Evolutionary conservation across 2,113 vertebrate species (phyloP), one percentile per base, ranked within the genome.

Genomic region (Hyaena hyaena): DNA sequence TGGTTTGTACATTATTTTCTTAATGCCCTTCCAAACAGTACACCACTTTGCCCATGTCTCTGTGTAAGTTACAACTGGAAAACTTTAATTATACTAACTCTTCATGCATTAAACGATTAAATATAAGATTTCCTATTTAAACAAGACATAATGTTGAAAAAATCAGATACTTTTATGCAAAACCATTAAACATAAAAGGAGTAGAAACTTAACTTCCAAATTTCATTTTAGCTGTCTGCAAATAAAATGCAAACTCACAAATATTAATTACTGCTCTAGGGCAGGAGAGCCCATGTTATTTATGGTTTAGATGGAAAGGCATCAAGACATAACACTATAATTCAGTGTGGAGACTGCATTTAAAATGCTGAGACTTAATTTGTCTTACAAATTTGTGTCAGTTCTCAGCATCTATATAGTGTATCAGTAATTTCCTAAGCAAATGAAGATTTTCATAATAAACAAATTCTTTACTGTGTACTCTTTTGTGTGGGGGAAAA

Each of bases 161-260:
- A 96, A 73, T 63, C 86, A 79, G 24, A 23, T 77, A 86, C 31
- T 87, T 94, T 93, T n/a, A 87, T 43, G 79, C 19, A 69, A 97
- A 96, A 88, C 24, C 8, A 48, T 88, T 91, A 97, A 92, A 86
- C 21, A 85, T 48, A 58, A 74, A 69, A 76, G 31, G 7, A 53
- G 24, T 31, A 86, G 26, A 94, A 89, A 92, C 69, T 43, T 95
- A 88, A 95, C 19, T 87, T 97, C 76, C 14, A 82, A 90, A 90
- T 68, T 88, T 96, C 8, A 91, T 31, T 81, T 91, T 82, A 91
- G 33, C 31, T 95, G 19, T 77, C 66, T 90, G 24, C 10, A 95
- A 94, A 94, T 89, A 95, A 96, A 96, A 88, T 81, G 7, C 4
- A 96, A 92, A 93, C 89, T 88, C 31, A 96, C n/a, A 48, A 96